Evolutionary conservation across 2,113 vertebrate species (phyloP).

Genomic region (Malurus alboscapulatus): DNA sequence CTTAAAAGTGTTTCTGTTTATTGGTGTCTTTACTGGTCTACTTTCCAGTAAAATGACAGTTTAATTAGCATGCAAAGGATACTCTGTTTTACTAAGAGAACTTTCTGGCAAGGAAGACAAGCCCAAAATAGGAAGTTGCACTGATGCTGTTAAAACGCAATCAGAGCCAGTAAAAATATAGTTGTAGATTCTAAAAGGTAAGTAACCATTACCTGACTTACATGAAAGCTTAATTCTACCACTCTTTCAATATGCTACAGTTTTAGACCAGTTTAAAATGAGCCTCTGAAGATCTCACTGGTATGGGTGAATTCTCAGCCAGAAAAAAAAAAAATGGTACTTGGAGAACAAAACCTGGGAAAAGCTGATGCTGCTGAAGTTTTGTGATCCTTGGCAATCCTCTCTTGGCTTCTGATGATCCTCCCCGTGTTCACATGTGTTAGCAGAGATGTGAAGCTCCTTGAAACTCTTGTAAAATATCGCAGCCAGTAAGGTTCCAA

Average conservation of each 20-base stretch:
- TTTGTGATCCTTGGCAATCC: background rate
- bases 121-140: background rate
- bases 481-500: background rate
- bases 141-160: background rate
- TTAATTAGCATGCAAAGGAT: background rate
- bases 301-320: background rate
- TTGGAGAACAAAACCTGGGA: background rate
- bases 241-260: background rate
- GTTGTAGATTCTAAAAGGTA: background rate
- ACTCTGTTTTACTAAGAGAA: background rate
- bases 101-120: background rate
- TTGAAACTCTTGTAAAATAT: background rate
- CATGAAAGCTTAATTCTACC: background rate
- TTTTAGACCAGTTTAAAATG: background rate
- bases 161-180: background rate
- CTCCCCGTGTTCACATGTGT: fast-evolving
- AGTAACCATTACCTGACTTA: background rate
- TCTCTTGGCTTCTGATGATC: background rate
- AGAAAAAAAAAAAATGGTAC: background rate
- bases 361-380: background rate
- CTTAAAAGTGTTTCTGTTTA: background rate
- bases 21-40: background rate
- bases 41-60: background rate
- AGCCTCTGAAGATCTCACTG: background rate
- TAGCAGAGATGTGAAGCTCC: background rate